A percentile compares a stretch with the other conserved stretches of the same genome.
phyloP scores from a whole-genome alignment of 2,113 vertebrate genomes.

The Pachyramphus minor region DNA sequence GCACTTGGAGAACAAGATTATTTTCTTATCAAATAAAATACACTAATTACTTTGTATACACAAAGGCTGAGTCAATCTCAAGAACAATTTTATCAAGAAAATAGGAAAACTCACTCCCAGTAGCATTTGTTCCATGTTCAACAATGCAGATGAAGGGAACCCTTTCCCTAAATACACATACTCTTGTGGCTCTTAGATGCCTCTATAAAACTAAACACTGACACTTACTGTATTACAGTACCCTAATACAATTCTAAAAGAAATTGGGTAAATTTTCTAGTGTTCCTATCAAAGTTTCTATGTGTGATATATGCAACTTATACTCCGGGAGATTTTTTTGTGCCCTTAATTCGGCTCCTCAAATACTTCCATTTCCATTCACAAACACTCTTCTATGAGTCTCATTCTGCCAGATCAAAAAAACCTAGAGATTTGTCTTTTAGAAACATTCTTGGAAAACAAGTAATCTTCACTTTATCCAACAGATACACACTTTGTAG shows the following conservation, averaged over 20 bases:
- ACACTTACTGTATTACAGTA: not conserved
- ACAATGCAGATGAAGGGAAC: not conserved
- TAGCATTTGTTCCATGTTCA: not conserved
- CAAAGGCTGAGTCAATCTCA: not conserved
- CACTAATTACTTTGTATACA: not conserved
- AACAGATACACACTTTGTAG: constrained; percentile 35
- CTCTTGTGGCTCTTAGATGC: not conserved
- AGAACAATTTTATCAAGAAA: not conserved
- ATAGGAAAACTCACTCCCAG: not conserved
- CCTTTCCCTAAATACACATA: not conserved
- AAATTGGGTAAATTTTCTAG: not conserved
- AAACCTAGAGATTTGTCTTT: not conserved
- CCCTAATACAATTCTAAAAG: not conserved
- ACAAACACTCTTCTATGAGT: not conserved
- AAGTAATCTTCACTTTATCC: not conserved
- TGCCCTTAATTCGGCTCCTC: not conserved
- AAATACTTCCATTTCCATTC: not conserved
- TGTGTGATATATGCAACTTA: not conserved
- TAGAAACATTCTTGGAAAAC: constrained; percentile 1
- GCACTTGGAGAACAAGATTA: not conserved
- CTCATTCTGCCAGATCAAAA: not conserved
- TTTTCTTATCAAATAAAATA: not conserved
- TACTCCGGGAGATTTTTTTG: not conserved
- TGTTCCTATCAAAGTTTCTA: not conserved
- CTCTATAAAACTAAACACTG: not conserved